Percentiles rank a stretch among this genome's conserved stretches.
Evolutionary conservation across 2,113 vertebrate species (phyloP).

Genomic region (Alectura lathami): DNA sequence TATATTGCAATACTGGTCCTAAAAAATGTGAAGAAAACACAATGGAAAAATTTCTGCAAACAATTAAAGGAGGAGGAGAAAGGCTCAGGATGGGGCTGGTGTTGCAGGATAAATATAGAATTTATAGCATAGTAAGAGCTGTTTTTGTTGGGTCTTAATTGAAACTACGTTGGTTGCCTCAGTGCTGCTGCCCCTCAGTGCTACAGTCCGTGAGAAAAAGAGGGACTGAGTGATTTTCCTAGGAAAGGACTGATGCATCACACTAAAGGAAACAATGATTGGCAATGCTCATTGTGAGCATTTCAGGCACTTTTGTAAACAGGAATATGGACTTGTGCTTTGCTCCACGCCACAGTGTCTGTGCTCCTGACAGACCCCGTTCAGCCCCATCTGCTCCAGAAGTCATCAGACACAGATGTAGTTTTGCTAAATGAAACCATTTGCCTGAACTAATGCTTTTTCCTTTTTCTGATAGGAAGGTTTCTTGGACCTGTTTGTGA

Average conservation of each 20-base stretch:
- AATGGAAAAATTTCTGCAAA: constrained; percentile 76
- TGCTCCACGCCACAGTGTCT: constrained; percentile 5
- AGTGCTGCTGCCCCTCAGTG: background rate
- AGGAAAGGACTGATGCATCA: background rate
- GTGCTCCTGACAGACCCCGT: background rate
- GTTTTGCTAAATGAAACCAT: background rate
- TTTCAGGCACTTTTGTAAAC: constrained; percentile 31
- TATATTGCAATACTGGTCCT: constrained; percentile 72
- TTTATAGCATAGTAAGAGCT: constrained; percentile 77
- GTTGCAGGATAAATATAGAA: constrained; percentile 76
- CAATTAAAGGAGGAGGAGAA: constrained; percentile 65
- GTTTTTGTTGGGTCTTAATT: constrained; percentile 75
- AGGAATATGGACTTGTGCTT: constrained; percentile 13
- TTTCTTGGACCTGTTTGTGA: background rate
- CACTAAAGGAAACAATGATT: constrained; percentile 45
- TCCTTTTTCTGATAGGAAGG: background rate
- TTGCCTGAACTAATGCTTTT: background rate
- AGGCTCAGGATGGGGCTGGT: constrained; percentile 56
- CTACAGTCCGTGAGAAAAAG: constrained; percentile 40
- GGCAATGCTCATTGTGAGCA: constrained; percentile 13
- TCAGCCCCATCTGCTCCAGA: background rate
- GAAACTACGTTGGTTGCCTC: constrained; percentile 69
- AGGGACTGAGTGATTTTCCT: constrained; percentile 19
- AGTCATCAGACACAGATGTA: background rate
- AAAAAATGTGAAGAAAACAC: constrained; percentile 68